Evolutionary conservation across 2,797 vertebrate genomes (phyloP).

Genomic region (Diplodus sargus): DNA sequence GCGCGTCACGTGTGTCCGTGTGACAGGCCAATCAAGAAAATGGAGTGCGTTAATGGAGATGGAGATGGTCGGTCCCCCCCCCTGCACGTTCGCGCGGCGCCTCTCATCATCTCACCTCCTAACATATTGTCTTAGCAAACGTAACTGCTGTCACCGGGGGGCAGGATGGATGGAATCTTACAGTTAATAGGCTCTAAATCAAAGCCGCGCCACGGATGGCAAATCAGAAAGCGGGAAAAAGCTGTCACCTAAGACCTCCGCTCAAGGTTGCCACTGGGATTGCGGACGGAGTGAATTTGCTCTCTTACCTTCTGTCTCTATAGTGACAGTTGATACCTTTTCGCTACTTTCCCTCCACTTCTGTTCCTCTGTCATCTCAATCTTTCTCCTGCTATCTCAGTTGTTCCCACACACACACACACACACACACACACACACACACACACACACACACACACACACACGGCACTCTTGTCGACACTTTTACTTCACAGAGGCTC

Average conservation of each 20-base stretch:
- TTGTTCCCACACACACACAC: conserved; percentile 25
- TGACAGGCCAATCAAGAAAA: conserved; percentile 84
- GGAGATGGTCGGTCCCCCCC: conserved; percentile 53
- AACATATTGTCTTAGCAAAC: conserved; percentile 80
- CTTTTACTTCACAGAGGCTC: conserved; percentile 16
- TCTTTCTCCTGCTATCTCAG: conserved; percentile 32
- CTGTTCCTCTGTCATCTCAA: conserved; percentile 45
- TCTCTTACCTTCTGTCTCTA: conserved; percentile 34
- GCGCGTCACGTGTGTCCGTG: conserved; percentile 64
- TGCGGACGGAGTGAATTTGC: conserved; percentile 40
- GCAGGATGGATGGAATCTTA: conserved; percentile 67
- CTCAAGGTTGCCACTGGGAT: conserved; percentile 69
- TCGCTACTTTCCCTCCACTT: conserved; percentile 21
- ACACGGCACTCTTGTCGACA: conserved; percentile 5
- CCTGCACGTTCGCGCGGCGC: conserved; percentile 16
- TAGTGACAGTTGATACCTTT: conserved; percentile 43
- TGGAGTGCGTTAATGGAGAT: conserved; percentile 83
- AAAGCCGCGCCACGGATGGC: conserved; percentile 42
- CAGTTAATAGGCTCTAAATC: conserved; percentile 79
- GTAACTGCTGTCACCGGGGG: conserved; percentile 68
- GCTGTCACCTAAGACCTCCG: conserved; percentile 52
- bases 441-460: conserved; percentile 2
- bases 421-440: conserved; percentile 10
- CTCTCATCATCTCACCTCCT: conserved; percentile 76
- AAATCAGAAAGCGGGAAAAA: conserved; percentile 60